Percentiles rank a stretch among this genome's conserved stretches.
Conservation (phyloP, 2,113 vertebrate genomes). For the Camarhynchus parvulus region DNA sequence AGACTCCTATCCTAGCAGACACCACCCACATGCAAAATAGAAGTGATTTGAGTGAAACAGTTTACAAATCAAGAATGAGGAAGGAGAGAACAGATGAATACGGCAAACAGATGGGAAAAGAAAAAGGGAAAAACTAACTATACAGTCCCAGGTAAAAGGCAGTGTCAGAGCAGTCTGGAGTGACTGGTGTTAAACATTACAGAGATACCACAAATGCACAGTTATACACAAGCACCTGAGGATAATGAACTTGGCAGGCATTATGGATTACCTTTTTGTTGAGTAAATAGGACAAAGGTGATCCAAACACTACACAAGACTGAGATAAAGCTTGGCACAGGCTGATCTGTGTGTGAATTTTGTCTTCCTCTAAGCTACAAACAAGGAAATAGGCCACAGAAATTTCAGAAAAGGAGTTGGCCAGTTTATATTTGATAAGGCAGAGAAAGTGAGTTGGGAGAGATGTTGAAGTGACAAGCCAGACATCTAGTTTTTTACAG, state of each 20-base stretch:
- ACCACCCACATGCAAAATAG: background rate
- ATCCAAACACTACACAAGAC: background rate
- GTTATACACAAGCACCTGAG: background rate
- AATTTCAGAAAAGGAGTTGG: background rate
- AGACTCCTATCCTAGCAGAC: background rate
- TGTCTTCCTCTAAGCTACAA: background rate
- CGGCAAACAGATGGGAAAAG: background rate
- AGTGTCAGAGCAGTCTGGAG: background rate
- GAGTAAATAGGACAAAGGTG: background rate
- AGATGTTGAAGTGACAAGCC: background rate
- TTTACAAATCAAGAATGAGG: background rate
- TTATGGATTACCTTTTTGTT: background rate
- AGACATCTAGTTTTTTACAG: background rate
- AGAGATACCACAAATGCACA: background rate
- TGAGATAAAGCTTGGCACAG: background rate
- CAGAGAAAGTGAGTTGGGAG: background rate
- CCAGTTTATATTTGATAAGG: background rate
- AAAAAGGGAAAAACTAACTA: background rate
- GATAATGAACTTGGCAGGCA: background rate
- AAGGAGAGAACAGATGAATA: background rate
- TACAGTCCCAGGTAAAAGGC: background rate
- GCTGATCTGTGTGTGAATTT: background rate
- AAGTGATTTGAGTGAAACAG: background rate
- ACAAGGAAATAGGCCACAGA: background rate
- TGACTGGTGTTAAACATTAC: background rate